Base-by-base conservation (phyloP, 1,140 invertebrate species). In the Brachionus rubens region DNA sequence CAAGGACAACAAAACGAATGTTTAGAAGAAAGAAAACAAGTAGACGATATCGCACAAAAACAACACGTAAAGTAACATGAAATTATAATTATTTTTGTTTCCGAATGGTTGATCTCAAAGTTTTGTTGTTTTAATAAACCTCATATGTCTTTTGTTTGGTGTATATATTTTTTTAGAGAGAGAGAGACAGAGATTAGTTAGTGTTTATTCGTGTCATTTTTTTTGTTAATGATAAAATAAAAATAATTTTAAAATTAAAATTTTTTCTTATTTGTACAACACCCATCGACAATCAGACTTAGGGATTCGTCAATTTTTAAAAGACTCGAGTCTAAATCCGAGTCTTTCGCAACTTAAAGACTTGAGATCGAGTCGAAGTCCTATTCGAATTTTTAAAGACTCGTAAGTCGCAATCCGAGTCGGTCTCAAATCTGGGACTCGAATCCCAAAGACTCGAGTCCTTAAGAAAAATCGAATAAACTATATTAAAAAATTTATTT, bases 81-180 rank as follows among this genome's bases (percentile, higher is more conserved):
- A 43, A 43, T 54, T 54, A n/a, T 4, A 54, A 10, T 54, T 54
- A 9, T 30, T 3, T 54, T 54, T 6, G 12, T 21, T 14, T 28
- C 52, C 33, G 52, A 54, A 54, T n/a, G n/a, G n/a, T n/a, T 54
- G 52, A 54, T 54, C 52, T 54, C 52, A 54, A 28, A 28, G 33
- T 10, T 24, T n/a, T 50, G 33, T 54, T 54, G 26, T 54, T 24
- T 54, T 54, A 54, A 16, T n/a, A n/a, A n/a, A n/a, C n/a, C n/a
- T n/a, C 52, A 24, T 28, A 3, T 54, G 52, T 24, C 52, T 54
- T 54, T 54, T 54, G 19, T 28, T n/a, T 50, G 6, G 26, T 50
- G 47, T 50, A 50, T 21, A 50, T 50, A 50, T 14, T 50, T 50
- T 50, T 47, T 50, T 50, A n/a, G n/a, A n/a, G n/a, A n/a, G n/a